phyloP scores from a whole-genome alignment of 2,797 vertebrate species.

The Coregonus suidteri region DNA sequence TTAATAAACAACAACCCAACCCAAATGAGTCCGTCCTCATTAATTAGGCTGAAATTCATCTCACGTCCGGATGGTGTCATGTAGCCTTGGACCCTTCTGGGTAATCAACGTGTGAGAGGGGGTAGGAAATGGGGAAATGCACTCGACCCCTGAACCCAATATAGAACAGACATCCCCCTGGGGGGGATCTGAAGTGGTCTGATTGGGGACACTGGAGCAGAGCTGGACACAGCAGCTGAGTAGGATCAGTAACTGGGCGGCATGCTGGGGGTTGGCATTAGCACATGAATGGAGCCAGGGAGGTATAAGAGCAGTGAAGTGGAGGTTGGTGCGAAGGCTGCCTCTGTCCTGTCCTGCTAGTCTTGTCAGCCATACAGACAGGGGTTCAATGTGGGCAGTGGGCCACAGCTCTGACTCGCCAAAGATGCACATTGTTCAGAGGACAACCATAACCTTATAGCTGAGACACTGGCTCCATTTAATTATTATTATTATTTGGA shows the following conservation, averaged over 20 bases:
- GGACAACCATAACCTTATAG: background rate
- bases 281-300: conserved; percentile 63
- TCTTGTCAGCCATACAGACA: conserved; percentile 10
- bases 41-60: conserved; percentile 43
- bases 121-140: too few species aligned
- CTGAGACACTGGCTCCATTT: conserved; percentile 3
- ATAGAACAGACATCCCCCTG: conserved; percentile 17
- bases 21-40: conserved; percentile 40
- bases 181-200: conserved; percentile 35
- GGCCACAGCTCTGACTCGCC: background rate
- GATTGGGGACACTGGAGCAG: conserved; percentile 52
- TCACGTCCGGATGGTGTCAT: conserved; percentile 37
- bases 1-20: conserved; percentile 42
- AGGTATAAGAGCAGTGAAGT: conserved; percentile 44
- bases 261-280: conserved; percentile 55
- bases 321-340: background rate
- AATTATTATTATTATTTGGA: too few species aligned
- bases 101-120: conserved; percentile 17
- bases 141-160: conserved; percentile 19
- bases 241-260: conserved; percentile 55
- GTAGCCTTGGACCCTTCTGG: conserved; percentile 31
- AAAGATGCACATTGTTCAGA: background rate
- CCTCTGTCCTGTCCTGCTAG: conserved; percentile 13
- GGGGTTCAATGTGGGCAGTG: background rate
- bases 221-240: conserved; percentile 40